Evolutionary conservation across 2,797 vertebrate genomes (phyloP), one percentile per base, ranked within the genome.

Genomic region (Emydoidea blandingii): DNA sequence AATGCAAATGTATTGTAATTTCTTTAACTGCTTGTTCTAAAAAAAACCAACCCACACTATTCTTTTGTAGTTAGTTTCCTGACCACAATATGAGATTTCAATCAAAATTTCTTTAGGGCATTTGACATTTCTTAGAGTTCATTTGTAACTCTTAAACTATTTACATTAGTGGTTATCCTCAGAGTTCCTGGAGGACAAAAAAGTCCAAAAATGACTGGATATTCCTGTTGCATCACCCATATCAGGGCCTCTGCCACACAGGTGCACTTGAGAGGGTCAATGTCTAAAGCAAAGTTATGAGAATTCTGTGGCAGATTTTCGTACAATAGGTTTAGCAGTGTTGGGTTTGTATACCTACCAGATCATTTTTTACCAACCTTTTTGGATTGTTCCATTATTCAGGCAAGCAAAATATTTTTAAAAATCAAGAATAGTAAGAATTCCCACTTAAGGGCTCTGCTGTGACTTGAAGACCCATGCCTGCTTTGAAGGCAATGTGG

Each of bases 1-100:
- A 92, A 96, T 92, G 94, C 72, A 94, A 95, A 95, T 95, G 68
- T 37, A 1, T 2, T 92, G 18, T 44, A 52, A 72, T 85, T 1
- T 49, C 31, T 92, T 88, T 85, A 56, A 0, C 2, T 1, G 3
- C 53, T 92, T 83, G 5, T 4, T 89, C 27, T 81, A 68, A 72
- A 72, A 37, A 62, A 59, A 57, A 31, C 7, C 31, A 62, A 53
- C 27, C 11, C 27, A 27, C 62, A 37, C n/a, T 91, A 8, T 18
- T 9, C 3, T 53, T 0, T 29, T 53, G 44, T 54, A 16, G 0
- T 2, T 49, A 47, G 12, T 78, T 93, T 93, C 49, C 3, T 2
- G 1, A 85, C 44, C 19, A 62, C 2, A 47, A 91, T 89, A 53
- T 11, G 41, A 27, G 0, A 79, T 86, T 93, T 87, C 59, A 88